Base-by-base conservation (phyloP, 2,888 invertebrate species). In the Argyresthia goedartella region DNA sequence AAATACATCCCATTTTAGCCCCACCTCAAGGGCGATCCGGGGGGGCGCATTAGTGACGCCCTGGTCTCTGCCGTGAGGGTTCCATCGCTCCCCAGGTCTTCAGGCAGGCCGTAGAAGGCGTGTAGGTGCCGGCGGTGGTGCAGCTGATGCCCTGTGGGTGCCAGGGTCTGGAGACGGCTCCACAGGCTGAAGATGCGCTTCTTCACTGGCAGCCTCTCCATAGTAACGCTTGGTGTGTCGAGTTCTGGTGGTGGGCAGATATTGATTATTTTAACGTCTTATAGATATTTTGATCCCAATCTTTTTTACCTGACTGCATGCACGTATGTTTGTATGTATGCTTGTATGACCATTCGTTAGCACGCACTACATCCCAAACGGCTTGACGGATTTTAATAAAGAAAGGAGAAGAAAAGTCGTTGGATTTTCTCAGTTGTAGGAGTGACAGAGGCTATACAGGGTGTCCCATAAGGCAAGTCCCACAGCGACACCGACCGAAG, bases 11-110 rank as follows among this genome's bases (percentile, higher is more conserved):
- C 41, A 14, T 9, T 49, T 44, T 14, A 81, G 53, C 87, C 84
- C 82, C 85, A 87, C 57, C 86, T 70, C 41, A 86, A 63, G 3
- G 86, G 86, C 13, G 85, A 84, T 55, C 86, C 86, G 4, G 86
- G 84, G 53, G 86, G 85, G 70, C 86, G 68, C 65, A 79, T 67
- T 54, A 81, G 68, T 60, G 78, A 57, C 49, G 69, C 70, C 52
- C 85, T 76, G 51, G 85, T 81, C 57, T 85, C 81, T 0, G 85
- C 84, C 0, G 82, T 82, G 15, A 85, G 70, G 1, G 65, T 59
- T 1, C 71, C 71, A 16, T 69, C 66, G 55, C 33, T 58, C 67
- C 14, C 73, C 75, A 25, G 13, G 3, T 70, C 69, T 16, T 81
- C 74, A 1, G 79, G 80, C 45, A 76, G 66, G 42, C 78, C 76